These are phyloP conservation scores for Coboldia fuscipes DNA, from an alignment of 1,140 invertebrate species.

Conservation along the genomic window DNA sequence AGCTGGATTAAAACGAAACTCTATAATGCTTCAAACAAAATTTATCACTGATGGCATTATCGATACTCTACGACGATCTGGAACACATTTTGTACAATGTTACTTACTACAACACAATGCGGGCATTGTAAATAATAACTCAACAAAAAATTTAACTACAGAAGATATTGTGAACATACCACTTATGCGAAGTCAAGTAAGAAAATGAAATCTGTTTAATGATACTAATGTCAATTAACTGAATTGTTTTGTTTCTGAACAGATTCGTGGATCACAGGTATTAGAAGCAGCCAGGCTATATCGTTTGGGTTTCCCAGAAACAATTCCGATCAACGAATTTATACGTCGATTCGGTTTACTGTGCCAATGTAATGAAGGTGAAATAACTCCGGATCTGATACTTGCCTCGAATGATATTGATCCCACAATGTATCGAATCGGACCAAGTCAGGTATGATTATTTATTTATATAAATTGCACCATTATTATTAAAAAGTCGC, in stretches of 20 bases:
- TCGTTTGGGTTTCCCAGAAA: conserved; percentile 84
- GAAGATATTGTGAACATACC: conserved; percentile 68
- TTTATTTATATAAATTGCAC: not conserved
- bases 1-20: conserved; percentile 66
- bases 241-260: too few species aligned
- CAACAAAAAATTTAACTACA: conserved; percentile 14
- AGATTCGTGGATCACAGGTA: conserved; percentile 76
- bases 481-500: too few species aligned
- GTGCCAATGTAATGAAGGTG: conserved; percentile 26
- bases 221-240: too few species aligned
- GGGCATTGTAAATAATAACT: conserved; percentile 22
- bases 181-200: conserved; percentile 63
- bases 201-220: too few species aligned
- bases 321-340: conserved; percentile 73
- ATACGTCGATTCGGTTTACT: conserved; percentile 29
- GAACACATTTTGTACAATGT: conserved; percentile 72
- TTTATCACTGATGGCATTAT: conserved; percentile 79
- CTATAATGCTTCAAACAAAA: conserved; percentile 75
- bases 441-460: conserved; percentile 67
- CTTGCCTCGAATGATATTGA: conserved; percentile 70
- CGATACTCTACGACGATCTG: conserved; percentile 64
- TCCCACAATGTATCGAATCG: conserved; percentile 65
- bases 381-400: conserved; percentile 54
- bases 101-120: conserved; percentile 62
- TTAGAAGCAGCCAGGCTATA: conserved; percentile 71